A percentile compares a stretch with the other conserved stretches of the same genome.
Evolutionary conservation across 2,113 vertebrate species (phyloP).

Genomic region (Riparia riparia): DNA sequence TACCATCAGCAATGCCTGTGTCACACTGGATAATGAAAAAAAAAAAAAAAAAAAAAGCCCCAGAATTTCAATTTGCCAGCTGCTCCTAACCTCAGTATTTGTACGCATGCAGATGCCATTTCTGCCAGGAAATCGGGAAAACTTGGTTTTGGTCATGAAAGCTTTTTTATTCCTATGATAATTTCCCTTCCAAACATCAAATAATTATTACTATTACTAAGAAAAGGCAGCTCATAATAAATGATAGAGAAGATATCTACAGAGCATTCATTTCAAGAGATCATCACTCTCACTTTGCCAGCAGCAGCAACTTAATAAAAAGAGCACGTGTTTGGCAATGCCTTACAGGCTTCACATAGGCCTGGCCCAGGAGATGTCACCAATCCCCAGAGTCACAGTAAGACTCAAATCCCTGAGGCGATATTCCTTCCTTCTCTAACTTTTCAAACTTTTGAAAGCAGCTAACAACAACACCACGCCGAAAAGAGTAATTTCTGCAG

Average conservation of each 20-base stretch:
- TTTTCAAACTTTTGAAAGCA: not conserved
- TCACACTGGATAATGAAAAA: not conserved
- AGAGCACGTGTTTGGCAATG: not conserved
- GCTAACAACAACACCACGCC: not conserved
- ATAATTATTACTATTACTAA: not conserved
- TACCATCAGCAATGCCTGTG: not conserved
- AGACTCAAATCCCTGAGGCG: not conserved
- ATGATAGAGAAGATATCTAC: not conserved
- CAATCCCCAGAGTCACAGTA: fast-evolving
- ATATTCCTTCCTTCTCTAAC: not conserved
- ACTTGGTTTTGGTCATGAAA: not conserved
- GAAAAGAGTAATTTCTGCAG: not conserved
- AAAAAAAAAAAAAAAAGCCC: not conserved
- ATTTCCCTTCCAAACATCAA: not conserved
- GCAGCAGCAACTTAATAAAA: not conserved
- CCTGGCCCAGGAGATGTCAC: not conserved
- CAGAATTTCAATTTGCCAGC: not conserved
- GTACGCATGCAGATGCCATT: not conserved
- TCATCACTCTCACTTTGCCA: not conserved
- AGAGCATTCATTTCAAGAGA: not conserved
- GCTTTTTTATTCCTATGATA: not conserved
- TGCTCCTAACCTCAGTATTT: not conserved
- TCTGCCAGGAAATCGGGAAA: not conserved
- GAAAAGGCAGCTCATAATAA: not conserved
- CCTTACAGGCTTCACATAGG: not conserved